A percentile compares a stretch with the other conserved stretches of the same genome.
Conservation (phyloP, 2,797 vertebrate species). For the Tinamus major region DNA sequence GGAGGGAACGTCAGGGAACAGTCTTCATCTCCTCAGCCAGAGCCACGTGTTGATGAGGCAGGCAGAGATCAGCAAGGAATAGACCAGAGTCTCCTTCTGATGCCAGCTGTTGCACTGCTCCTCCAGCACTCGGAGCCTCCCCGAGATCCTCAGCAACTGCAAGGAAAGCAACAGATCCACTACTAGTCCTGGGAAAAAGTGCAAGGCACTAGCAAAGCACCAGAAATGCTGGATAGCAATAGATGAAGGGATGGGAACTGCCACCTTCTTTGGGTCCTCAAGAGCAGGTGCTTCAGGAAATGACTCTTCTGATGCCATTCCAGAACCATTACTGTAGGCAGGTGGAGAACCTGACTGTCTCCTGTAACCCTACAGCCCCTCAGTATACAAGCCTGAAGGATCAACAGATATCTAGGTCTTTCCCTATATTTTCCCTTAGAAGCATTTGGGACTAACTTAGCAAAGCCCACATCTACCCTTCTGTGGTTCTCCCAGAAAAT, state of each 20-base stretch:
- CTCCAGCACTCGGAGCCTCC: conserved; percentile 80
- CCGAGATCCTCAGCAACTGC: conserved; percentile 82
- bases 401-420: not conserved
- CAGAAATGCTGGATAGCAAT: fast-evolving
- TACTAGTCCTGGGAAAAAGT: not conserved
- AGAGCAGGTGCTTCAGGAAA: not conserved
- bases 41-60: conserved; percentile 86
- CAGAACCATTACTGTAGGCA: not conserved
- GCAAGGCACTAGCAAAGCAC: not conserved
- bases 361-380: not conserved
- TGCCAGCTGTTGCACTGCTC: conserved; percentile 71
- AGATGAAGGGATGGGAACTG: not conserved
- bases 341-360: not conserved
- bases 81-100: conserved; percentile 80
- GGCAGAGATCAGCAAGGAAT: conserved; percentile 78
- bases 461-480: not conserved
- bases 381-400: fast-evolving
- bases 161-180: not conserved
- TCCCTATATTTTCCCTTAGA: not conserved
- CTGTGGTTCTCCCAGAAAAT: not conserved
- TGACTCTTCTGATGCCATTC: not conserved
- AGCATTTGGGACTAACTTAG: not conserved
- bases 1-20: fast-evolving
- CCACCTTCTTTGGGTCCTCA: not conserved
- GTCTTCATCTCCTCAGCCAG: conserved; percentile 81